phyloP scores from a whole-genome alignment of 2,113 vertebrate genomes.

The Vulpes lagopus region DNA sequence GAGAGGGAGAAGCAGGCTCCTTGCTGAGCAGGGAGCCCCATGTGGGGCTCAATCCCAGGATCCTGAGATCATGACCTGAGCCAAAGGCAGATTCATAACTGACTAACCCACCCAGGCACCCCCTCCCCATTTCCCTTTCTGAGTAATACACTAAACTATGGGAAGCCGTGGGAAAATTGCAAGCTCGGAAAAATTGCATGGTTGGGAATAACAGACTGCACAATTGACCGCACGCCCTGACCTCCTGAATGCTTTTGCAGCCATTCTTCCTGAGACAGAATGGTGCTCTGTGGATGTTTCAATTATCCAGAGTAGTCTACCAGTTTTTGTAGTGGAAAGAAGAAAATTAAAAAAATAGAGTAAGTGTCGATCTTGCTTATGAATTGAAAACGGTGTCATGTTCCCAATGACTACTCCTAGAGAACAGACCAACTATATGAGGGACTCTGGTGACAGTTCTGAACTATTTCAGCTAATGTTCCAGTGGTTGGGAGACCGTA shows the following conservation, averaged over 20 bases:
- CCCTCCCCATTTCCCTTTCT: neutral
- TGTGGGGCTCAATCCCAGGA: no score
- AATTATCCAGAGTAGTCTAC: neutral
- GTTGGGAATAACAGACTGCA: neutral
- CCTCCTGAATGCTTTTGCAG: neutral
- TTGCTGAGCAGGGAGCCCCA: no score
- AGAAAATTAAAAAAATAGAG: neutral
- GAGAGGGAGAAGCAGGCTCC: no score
- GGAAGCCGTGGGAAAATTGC: neutral
- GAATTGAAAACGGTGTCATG: neutral
- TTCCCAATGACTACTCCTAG: neutral
- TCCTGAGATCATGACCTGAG: no score
- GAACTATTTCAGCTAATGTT: neutral
- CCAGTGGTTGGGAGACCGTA: neutral
- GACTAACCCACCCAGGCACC: no score
- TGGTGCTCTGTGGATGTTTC: neutral
- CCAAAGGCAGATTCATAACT: no score
- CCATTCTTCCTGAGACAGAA: neutral
- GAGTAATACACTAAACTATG: neutral
- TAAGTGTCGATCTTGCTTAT: neutral
- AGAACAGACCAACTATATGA: neutral
- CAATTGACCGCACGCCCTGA: neutral
- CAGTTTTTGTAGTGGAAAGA: neutral
- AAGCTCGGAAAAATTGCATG: neutral
- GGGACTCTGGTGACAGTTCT: neutral